phyloP scores from a whole-genome alignment of 2,113 vertebrate genomes.

The Pongo abelii region DNA sequence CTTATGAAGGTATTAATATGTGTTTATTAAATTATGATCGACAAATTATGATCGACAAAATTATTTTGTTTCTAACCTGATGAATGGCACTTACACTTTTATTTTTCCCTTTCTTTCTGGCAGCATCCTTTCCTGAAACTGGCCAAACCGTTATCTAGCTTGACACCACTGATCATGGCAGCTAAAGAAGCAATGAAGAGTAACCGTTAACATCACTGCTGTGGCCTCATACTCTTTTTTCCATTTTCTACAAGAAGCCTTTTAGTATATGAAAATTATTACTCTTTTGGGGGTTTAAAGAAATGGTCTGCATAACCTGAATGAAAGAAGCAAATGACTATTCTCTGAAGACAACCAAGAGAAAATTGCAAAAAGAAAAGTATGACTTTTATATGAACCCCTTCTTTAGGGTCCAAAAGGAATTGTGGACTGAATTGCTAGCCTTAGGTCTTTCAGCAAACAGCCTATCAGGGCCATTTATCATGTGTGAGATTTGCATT shows the following conservation, averaged over 20 bases:
- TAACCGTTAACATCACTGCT: conserved; percentile 89
- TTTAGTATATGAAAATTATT: conserved; percentile 87
- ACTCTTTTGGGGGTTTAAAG: conserved; percentile 71
- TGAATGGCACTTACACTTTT: background rate
- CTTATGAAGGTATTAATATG: conserved; percentile 11
- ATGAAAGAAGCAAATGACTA: conserved; percentile 72
- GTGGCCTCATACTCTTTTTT: conserved; percentile 68
- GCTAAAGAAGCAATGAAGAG: conserved; percentile 99
- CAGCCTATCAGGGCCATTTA: conserved; percentile 76
- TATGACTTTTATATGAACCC: conserved; percentile 70
- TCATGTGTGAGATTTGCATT: conserved; percentile 74
- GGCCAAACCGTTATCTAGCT: conserved; percentile 98
- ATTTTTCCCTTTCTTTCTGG: conserved; percentile 48
- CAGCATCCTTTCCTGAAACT: conserved; percentile 99
- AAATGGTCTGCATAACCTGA: conserved; percentile 66
- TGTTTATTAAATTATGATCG: background rate
- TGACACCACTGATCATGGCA: conserved; percentile 98
- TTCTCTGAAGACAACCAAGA: conserved; percentile 77
- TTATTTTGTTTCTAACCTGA: conserved; percentile 4
- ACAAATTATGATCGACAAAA: too few relatives aligned
- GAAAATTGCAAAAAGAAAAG: conserved; percentile 61
- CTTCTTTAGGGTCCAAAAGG: conserved; percentile 78
- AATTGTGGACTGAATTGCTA: conserved; percentile 80
- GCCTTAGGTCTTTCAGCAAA: conserved; percentile 66
- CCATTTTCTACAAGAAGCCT: conserved; percentile 84